Evolutionary conservation across 2,888 invertebrate species (phyloP), one percentile per base, ranked within the genome.

Genomic region (Trichopoda pennipes): DNA sequence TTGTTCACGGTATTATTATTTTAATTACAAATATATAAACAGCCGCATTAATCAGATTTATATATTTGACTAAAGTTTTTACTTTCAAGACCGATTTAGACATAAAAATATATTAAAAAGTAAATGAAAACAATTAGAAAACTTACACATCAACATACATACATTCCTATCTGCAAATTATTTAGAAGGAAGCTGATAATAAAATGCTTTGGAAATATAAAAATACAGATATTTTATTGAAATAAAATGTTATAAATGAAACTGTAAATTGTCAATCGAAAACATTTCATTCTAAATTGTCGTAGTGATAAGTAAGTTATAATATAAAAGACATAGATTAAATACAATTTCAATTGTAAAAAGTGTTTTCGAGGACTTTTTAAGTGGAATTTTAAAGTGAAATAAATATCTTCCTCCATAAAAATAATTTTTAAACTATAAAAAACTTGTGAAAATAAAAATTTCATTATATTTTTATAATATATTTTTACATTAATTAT

Each of bases 211-310:
- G 2, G 47, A 56, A 32, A 55, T 42, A 64, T 58, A 19, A 75
- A 70, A 14, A 38, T 35, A 66, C 10, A 21, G 28, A 28, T 28
- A 66, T 63, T 47, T 16, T 28, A 53, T 17, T 51, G 10, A 60
- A 64, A 56, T 38, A 80, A 84, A 83, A 84, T 47, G 78, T 86
- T 88, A 88, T 88, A 88, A 87, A 88, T 85, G 84, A 85, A 84
- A 80, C 77, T 74, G 66, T 55, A 84, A 75, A 75, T 84, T 63
- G 64, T 61, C 58, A 74, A 53, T 47, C 16, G 64, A 47, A 84
- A 84, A 75, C 83, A 85, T 80, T 84, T 66, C 63, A 55, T 80
- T 23, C 16, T 49, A 84, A 80, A 49, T 78, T 58, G 55, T 49
- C 79, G 74, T 78, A 55, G 75, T 68, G 64, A 61, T 55, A 76